These are phyloP conservation scores for Drosophila austrosaltans DNA, from an alignment of 2,888 invertebrate genomes.

Conservation along the genomic window DNA sequence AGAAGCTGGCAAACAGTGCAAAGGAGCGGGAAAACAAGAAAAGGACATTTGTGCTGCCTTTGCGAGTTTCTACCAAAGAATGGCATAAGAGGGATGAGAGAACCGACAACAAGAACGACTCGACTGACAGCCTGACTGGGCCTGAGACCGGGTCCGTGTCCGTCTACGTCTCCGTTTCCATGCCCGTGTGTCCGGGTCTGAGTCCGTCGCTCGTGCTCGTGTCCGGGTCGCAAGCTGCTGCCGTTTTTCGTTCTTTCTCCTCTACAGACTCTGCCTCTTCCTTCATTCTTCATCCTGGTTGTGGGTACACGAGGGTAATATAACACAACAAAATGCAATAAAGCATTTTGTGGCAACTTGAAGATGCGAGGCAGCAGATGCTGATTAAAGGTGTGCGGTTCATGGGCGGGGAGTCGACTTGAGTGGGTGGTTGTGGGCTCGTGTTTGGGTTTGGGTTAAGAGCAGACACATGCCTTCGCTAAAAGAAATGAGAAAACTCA, in stretches of 20 bases:
- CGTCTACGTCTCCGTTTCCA: slow-evolving; percentile 29
- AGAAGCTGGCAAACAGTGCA: slow-evolving; percentile 17
- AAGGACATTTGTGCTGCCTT: slow-evolving; percentile 74
- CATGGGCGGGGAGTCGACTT: slow-evolving; percentile 31
- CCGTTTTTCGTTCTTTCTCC: slow-evolving; percentile 16
- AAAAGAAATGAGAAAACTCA: slow-evolving; percentile 68
- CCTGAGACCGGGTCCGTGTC: slow-evolving; percentile 39
- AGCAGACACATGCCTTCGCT: slow-evolving; percentile 31
- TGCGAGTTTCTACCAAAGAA: slow-evolving; percentile 36
- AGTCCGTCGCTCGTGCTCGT: slow-evolving; percentile 42
- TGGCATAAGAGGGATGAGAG: slow-evolving; percentile 21
- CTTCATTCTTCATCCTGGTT: slow-evolving; percentile 19
- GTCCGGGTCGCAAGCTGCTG: slow-evolving; percentile 60
- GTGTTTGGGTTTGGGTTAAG: neutral
- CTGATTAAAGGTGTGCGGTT: slow-evolving; percentile 80
- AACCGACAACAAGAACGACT: slow-evolving; percentile 42
- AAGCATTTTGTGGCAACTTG: slow-evolving; percentile 81
- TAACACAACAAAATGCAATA: slow-evolving; percentile 80
- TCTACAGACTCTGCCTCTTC: slow-evolving; percentile 11
- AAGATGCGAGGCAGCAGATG: slow-evolving; percentile 80
- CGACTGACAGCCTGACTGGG: slow-evolving; percentile 62
- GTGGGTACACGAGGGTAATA: slow-evolving; percentile 72
- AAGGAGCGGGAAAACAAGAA: slow-evolving; percentile 53
- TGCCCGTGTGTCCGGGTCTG: slow-evolving; percentile 32
- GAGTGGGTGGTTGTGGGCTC: slow-evolving; percentile 24